phyloP scores from a whole-genome alignment of 2,113 vertebrate genomes.

The Chionomys nivalis region DNA sequence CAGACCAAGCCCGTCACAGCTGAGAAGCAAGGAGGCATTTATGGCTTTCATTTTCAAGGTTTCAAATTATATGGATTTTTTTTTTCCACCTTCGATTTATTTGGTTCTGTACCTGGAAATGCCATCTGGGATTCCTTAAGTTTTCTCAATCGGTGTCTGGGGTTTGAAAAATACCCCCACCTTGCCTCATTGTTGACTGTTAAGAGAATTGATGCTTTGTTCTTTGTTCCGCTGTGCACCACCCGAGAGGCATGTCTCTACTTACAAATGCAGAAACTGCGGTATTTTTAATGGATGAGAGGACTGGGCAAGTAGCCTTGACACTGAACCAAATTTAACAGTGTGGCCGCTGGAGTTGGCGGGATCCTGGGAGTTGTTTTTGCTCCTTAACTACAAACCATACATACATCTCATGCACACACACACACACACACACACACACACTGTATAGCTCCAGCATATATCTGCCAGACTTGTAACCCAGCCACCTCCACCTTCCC shows the following conservation, averaged over 20 bases:
- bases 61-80: conserved; percentile 31
- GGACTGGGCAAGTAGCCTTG: conserved; percentile 59
- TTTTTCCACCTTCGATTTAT: conserved; percentile 19
- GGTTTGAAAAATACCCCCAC: conserved; percentile 43
- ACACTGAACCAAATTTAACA: conserved; percentile 68
- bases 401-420: no score
- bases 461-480: conserved; percentile 20
- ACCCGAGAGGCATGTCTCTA: conserved; percentile 15
- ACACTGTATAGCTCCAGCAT: no score
- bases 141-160: conserved; percentile 53
- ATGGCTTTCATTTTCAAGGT: not conserved
- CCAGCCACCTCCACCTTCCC: conserved; percentile 61
- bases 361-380: not conserved
- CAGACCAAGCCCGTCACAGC: not conserved
- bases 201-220: conserved; percentile 22
- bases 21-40: not conserved
- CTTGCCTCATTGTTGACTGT: conserved; percentile 53
- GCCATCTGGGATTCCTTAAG: conserved; percentile 65
- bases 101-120: conserved; percentile 56
- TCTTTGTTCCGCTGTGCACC: conserved; percentile 1
- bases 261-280: not conserved
- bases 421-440: no score
- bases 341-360: not conserved
- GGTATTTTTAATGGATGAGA: conserved; percentile 49
- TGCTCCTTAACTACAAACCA: not conserved